Base-by-base conservation (phyloP, 2,888 invertebrate species). In the Epistrophe grossulariae region DNA sequence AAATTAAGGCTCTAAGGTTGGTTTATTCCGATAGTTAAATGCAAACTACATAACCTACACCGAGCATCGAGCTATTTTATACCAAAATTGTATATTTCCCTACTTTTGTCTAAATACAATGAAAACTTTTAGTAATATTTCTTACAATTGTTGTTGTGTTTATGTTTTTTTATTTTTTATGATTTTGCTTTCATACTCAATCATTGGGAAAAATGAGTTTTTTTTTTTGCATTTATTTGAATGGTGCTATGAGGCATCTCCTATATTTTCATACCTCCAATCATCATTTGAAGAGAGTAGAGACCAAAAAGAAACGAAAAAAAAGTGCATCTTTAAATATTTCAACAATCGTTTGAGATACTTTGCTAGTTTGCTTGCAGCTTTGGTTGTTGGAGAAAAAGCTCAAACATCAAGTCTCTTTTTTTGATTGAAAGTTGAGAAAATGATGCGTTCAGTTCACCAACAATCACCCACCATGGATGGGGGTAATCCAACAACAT, bases 41-140 rank as follows among this genome's bases (percentile, higher is more conserved):
- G 90, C 90, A 90, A 91, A 92, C 92, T 92, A 91, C 90, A 83
- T 77, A 89, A 91, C 90, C 89, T 89, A 88, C 78, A 80, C 89
- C 89, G 88, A 89, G 89, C 88, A 90, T 87, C 91, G 89, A 90
- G 90, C 91, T 91, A 89, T 92, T 92, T 92, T 92, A 92, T 92
- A 92, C 91, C 84, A 88, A 91, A 90, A 85, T 73, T 83, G 83
- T 74, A 83, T 78, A 82, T 83, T 87, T 87, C 76, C 83, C 83
- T 87, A 74, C 87, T 87, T 83, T 87, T 79, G 83, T 60, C 19
- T 71, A 64, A 57, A 45, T 66, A 28, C 66, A 77, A 70, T 40
- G 62, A 72, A 78, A 80, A 79, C 68, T 71, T 64, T 84, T 72
- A 66, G 68, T 59, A 76, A 79, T 66, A 76, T 72, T 72, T 68